A percentile compares a stretch with the other conserved stretches of the same genome.
Conservation (phyloP, 2,888 invertebrate genomes). For the Dorcus parallelipipedus region DNA sequence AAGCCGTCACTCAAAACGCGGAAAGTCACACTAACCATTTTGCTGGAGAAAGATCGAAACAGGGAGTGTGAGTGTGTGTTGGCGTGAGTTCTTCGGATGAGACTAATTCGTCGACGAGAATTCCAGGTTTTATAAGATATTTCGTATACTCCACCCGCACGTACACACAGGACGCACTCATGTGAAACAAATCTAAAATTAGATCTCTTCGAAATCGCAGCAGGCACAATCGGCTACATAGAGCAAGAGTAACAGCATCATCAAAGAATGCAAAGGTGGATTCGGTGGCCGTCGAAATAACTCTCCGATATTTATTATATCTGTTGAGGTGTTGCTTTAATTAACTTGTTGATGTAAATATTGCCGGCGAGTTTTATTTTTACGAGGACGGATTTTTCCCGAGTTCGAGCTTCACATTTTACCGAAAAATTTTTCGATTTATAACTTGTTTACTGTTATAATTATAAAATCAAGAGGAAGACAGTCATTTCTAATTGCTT, state of each 20-base stretch:
- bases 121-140: constrained; percentile 1
- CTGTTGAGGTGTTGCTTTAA: neutral
- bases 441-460: too few relatives aligned
- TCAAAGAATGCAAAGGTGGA: neutral
- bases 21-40: neutral
- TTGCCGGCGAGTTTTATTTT: neutral
- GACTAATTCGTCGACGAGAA: neutral
- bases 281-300: neutral
- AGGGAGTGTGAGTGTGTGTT: neutral
- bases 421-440: too few relatives aligned
- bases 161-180: neutral
- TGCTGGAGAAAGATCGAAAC: neutral
- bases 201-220: neutral
- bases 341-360: neutral
- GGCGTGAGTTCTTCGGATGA: neutral
- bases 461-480: too few relatives aligned
- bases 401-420: too few relatives aligned
- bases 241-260: too few relatives aligned
- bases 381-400: too few relatives aligned
- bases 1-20: too few relatives aligned
- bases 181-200: neutral
- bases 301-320: neutral
- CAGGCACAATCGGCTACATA: neutral
- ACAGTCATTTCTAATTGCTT: too few relatives aligned
- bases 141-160: neutral